Conservation (phyloP, 2,888 invertebrate species). For the Pegoplata infirma region DNA sequence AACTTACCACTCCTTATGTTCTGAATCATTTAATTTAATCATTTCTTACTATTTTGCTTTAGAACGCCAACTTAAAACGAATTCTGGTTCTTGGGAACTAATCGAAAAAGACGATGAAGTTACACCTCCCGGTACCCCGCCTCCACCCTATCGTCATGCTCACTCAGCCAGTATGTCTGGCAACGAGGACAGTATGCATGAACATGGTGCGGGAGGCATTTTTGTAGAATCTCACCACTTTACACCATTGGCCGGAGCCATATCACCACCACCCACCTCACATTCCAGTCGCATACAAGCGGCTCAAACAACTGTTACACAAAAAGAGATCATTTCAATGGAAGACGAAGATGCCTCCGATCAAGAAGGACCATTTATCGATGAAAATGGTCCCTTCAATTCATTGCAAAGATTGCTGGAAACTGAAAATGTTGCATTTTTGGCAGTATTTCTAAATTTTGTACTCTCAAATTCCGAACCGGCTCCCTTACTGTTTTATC, state of each 20-base stretch:
- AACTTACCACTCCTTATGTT: too few species aligned
- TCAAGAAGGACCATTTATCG: conserved; percentile 87
- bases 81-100: conserved; percentile 78
- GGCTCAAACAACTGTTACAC: conserved; percentile 77
- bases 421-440: conserved; percentile 87
- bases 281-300: conserved; percentile 74
- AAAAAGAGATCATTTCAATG: conserved; percentile 94
- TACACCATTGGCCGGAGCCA: conserved; percentile 68
- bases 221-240: conserved; percentile 72
- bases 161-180: conserved; percentile 69
- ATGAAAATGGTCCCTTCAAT: conserved; percentile 94
- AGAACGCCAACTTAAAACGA: conserved; percentile 76
- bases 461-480: conserved; percentile 91
- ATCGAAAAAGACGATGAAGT: conserved; percentile 77
- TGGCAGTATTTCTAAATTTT: conserved; percentile 96
- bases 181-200: conserved; percentile 67
- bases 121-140: conserved; percentile 93
- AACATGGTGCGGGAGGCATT: conserved; percentile 66
- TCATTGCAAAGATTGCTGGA: conserved; percentile 89
- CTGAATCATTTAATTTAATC: too few species aligned
- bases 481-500: conserved; percentile 84
- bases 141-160: conserved; percentile 85
- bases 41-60: too few species aligned
- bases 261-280: conserved; percentile 68
- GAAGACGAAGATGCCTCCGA: conserved; percentile 96